Evolutionary conservation across 2,888 invertebrate genomes (phyloP), one percentile per base, ranked within the genome.

Genomic region (Aphodius granarius): DNA sequence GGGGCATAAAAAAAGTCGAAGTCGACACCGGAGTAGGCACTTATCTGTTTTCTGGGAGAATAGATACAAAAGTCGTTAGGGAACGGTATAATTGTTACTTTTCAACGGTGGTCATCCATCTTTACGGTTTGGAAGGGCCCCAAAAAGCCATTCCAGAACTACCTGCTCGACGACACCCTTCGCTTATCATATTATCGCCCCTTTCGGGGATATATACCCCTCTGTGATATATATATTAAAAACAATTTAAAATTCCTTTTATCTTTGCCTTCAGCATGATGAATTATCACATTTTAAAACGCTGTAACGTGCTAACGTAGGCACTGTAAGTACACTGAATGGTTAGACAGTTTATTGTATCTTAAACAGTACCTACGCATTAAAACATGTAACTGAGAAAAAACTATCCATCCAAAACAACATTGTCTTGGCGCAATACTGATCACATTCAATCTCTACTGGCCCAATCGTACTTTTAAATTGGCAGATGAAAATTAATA

Each of bases 41-140:
- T 81, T 81, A 81, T 81, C 81, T 79, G 75, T 66, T 78, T 81
- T 81, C 81, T 81, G 79, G 80, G 78, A 81, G 81, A 80, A 79
- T 79, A 80, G 81, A 80, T 80, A 80, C 81, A 79, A 81, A 80
- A 80, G 80, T 81, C 81, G 81, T 81, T 81, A 80, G 76, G 77
- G 77, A 77, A 78, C 79, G 79, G 74, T 79, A 81, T 86, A 86
- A 87, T 86, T 87, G 86, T 85, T 83, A 85, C 83, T 86, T 85
- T 85, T 85, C 84, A 83, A 81, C 82, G 79, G 79, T 78, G 80
- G 81, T 85, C 83, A 86, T 86, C 85, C 86, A 86, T 86, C 86
- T 86, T 85, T 84, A 83, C 81, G 83, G 84, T 80, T 80, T 43
- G n/a, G 75, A 81, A 82, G 82, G 81, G 78, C 80, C 82, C 77